Evolutionary conservation across 2,888 invertebrate species (phyloP), one percentile per base, ranked within the genome.

Genomic region (Netelia inedita): DNA sequence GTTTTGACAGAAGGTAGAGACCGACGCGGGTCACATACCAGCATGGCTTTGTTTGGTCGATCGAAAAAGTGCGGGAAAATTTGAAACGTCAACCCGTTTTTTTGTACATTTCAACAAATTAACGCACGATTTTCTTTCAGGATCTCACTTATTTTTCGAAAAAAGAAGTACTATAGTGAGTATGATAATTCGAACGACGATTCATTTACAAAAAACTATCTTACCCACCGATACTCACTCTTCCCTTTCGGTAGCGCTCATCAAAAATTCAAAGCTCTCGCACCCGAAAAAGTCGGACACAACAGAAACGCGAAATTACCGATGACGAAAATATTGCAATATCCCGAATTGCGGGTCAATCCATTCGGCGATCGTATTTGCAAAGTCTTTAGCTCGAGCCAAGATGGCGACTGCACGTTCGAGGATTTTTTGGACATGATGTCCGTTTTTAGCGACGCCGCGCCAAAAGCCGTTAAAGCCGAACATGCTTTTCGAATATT

Each of bases 391-490:
- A 97, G 97, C 92, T 97, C 97, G 0, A 97, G 96, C 92, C 97
- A 97, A 87, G 97, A 97, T 93, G 98, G 98, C 3, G 97, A 98
- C 93, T 97, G 98, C 92, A 98, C 98, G 0, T 99, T 99, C 94
- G 98, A 99, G 94, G 98, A 99, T 93, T 99, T 98, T 92, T 95
- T 99, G 2, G 98, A 99, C 91, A 98, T 99, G 98, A 98, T 98
- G 97, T 98, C 98, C 0, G 98, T 98, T 19, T 98, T 99, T 90
- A 98, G 98, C 92, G 98, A 98, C 90, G 96, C 96, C 90, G 98
- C 98, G 9, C 98, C 98, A 0, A 97, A 98, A 89, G 97, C 97
- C 86, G 97, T 99, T 0, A 99, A 99, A 94, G 97, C 98, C 14
- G 98, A 98, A 92, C 98, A 99, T 94, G 98, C 98, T 2, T 99